Base-by-base conservation (phyloP, 1,140 invertebrate genomes). In the Solenopsis fugax region DNA sequence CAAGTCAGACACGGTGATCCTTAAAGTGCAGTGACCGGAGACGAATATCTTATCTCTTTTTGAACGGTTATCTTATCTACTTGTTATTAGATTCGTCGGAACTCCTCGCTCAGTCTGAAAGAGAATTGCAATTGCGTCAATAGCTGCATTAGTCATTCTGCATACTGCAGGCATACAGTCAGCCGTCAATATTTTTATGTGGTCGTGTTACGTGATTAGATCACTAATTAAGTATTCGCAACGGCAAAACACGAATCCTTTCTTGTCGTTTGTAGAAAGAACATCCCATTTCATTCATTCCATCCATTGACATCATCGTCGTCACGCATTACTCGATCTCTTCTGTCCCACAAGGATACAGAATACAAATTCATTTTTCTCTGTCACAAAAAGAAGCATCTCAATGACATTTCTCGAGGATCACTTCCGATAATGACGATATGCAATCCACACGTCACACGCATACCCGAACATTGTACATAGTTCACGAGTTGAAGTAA, bases 381-480 rank as follows among this genome's bases (percentile, higher is more conserved):
- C 10, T 13, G 7, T 56, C 21, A 4, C 13, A 80, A 80, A 9
- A 48, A 58, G n/a, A 48, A 9, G 24, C 67, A 81, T 81, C 18
- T 71, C 34, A 71, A 81, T 69, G 62, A 45, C 62, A 67, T 6
- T 0, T 6, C 12, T 45, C 45, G 5, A 21, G 3, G 54, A 29
- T 58, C 37, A 56, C 13, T 72, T 56, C 37, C 65, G 24, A 1
- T 67, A 65, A 37, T n/a, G 45, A 69, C 37, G 10, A 77, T 18
- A 80, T 29, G 41, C 73, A 41, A 69, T 21, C 10, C 64, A 58
- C 37, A 73, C 67, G 34, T 37, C 48, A 67, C 41, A 77, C 67
- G 21, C 29, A 34, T 62, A 81, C 37, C 16, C 48, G 16, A 76
- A 85, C 58, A 85, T 37, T 85, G 48, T 77, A 85, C 12, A 85